Evolutionary conservation across 2,113 vertebrate genomes (phyloP).

Genomic region (Chionis minor): DNA sequence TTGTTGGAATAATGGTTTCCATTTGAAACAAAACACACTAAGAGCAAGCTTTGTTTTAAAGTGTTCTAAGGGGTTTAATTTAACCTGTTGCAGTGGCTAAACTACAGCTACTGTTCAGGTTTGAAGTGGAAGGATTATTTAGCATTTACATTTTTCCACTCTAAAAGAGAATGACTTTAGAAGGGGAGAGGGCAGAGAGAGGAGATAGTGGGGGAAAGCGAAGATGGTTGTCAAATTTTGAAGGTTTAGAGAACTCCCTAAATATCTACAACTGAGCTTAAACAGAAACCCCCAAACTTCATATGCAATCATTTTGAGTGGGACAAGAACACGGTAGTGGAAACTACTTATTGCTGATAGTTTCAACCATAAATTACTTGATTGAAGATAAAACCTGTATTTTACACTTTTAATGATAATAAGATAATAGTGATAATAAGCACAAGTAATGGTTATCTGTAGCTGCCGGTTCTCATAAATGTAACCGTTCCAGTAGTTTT

Average conservation of each 20-base stretch:
- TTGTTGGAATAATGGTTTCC: neutral
- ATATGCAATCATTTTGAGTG: neutral
- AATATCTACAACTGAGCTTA: neutral
- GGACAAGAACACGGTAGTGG: neutral
- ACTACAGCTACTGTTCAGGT: neutral
- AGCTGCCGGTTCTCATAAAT: neutral
- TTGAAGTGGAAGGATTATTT: neutral
- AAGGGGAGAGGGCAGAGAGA: neutral
- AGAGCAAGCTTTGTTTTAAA: neutral
- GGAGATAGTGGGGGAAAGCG: neutral
- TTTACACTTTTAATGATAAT: neutral
- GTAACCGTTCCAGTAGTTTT: neutral
- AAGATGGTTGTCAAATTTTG: neutral
- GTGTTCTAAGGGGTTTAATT: neutral
- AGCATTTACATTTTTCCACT: neutral
- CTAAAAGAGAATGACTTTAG: neutral
- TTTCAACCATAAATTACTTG: neutral
- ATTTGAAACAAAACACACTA: neutral
- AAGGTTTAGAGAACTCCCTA: neutral
- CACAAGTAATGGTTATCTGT: neutral
- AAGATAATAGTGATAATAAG: too few species aligned
- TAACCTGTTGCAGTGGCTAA: neutral
- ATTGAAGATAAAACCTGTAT: neutral
- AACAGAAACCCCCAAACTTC: neutral
- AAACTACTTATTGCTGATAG: neutral